Evolutionary conservation across 2,113 vertebrate species (phyloP).

Genomic region (Girardinichthys multiradiatus): DNA sequence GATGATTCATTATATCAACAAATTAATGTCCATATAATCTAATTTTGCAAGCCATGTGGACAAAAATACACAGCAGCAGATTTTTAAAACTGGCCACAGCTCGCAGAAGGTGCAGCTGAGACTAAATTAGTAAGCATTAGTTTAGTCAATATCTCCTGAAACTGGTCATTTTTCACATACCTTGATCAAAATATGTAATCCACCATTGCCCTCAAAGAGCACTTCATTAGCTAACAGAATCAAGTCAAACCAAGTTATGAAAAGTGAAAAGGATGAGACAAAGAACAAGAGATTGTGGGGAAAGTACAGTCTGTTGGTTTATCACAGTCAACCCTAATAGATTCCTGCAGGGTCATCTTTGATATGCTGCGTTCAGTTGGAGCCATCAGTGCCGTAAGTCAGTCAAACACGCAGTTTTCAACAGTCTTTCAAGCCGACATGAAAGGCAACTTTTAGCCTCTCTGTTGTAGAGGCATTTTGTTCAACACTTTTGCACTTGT

Average conservation of each 20-base stretch:
- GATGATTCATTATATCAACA: too few relatives aligned
- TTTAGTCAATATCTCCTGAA: too few relatives aligned
- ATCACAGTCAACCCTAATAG: constrained; percentile 25
- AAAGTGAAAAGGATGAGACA: constrained; percentile 13
- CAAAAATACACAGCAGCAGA: too few relatives aligned
- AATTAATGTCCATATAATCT: too few relatives aligned
- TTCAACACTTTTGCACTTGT: constrained; percentile 22
- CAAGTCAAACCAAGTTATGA: not conserved
- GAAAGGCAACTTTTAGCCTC: constrained; percentile 48
- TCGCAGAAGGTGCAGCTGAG: too few relatives aligned
- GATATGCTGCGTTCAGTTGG: constrained; percentile 50
- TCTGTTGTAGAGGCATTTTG: constrained; percentile 36
- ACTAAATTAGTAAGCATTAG: too few relatives aligned
- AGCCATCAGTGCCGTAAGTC: constrained; percentile 32
- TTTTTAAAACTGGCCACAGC: too few relatives aligned
- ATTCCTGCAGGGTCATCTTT: constrained; percentile 66
- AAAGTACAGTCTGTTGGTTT: constrained; percentile 13
- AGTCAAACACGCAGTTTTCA: constrained; percentile 33
- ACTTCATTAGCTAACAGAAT: too few relatives aligned
- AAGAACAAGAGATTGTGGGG: constrained; percentile 26
- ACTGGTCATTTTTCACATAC: too few relatives aligned
- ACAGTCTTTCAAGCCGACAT: constrained; percentile 59
- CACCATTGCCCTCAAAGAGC: too few relatives aligned
- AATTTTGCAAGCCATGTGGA: too few relatives aligned
- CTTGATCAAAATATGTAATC: too few relatives aligned